Conservation (phyloP, 2,797 vertebrate species). For the Sorex maritimensis region DNA sequence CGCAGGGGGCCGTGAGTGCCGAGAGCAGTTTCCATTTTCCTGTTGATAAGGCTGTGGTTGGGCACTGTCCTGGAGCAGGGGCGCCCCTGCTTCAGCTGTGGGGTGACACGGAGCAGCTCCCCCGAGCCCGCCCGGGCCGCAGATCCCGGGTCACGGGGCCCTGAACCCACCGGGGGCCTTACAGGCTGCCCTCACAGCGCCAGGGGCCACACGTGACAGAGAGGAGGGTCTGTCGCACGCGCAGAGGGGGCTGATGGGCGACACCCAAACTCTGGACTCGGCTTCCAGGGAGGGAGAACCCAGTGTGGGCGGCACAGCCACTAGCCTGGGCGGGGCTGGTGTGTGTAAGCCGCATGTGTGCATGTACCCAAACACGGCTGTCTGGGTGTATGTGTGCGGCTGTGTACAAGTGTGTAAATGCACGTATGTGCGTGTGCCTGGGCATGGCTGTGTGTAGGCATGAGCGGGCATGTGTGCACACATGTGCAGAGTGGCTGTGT, state of each 20-base stretch:
- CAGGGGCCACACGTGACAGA: fast-evolving
- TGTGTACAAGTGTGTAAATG: too few relatives aligned
- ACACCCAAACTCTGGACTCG: not conserved
- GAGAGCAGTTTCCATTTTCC: conserved; percentile 72
- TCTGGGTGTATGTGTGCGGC: too few relatives aligned
- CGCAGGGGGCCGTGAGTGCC: not conserved
- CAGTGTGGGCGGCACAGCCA: too few relatives aligned
- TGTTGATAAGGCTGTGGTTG: conserved; percentile 60
- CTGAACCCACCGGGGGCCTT: too few relatives aligned
- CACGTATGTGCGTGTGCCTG: too few relatives aligned
- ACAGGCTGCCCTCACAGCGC: not conserved
- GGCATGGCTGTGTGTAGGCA: too few relatives aligned
- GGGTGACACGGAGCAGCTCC: not conserved
- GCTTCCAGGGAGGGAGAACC: not conserved
- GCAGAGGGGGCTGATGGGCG: not conserved
- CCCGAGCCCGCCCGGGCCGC: too few relatives aligned
- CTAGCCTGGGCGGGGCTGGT: too few relatives aligned
- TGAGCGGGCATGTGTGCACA: too few relatives aligned
- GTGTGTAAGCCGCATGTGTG: too few relatives aligned
- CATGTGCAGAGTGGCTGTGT: too few relatives aligned
- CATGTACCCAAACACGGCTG: too few relatives aligned
- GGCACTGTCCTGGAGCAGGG: not conserved
- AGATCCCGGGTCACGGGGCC: fast-evolving
- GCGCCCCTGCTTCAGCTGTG: not conserved
- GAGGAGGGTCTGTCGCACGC: not conserved